These are phyloP conservation scores for Champsocephalus esox DNA, from an alignment of 2,797 vertebrate genomes.

Conservation along the genomic window DNA sequence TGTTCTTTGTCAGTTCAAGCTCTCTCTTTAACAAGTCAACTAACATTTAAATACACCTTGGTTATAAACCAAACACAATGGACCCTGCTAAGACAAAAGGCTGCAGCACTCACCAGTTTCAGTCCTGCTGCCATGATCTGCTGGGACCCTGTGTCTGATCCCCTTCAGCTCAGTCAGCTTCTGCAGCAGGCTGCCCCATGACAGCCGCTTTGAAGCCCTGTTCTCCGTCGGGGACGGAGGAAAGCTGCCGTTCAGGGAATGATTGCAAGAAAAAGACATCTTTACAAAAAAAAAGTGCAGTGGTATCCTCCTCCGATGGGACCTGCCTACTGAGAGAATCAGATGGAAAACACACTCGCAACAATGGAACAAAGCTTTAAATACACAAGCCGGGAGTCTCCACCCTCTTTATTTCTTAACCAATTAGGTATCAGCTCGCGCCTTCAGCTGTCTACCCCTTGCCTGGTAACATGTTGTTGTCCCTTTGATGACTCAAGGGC, in stretches of 20 bases:
- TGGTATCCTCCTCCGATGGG: not conserved
- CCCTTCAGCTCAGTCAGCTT: slow-evolving; percentile 85
- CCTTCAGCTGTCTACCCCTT: slow-evolving; percentile 39
- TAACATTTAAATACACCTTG: not conserved
- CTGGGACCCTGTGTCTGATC: slow-evolving; percentile 72
- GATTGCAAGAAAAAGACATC: slow-evolving; percentile 68
- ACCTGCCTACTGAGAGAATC: slow-evolving; percentile 35
- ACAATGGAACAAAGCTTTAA: slow-evolving; percentile 79
- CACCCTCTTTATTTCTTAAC: slow-evolving; percentile 58
- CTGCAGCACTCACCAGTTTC: slow-evolving; percentile 65
- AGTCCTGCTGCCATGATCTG: slow-evolving; percentile 66
- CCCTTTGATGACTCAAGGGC: slow-evolving; percentile 29
- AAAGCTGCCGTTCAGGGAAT: slow-evolving; percentile 72
- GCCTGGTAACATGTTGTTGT: slow-evolving; percentile 63
- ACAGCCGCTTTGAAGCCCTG: slow-evolving; percentile 70
- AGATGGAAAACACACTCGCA: slow-evolving; percentile 61
- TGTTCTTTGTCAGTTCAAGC: slow-evolving; percentile 4
- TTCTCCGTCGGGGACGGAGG: slow-evolving; percentile 74
- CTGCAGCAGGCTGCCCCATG: slow-evolving; percentile 84
- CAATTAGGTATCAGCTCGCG: slow-evolving; percentile 71
- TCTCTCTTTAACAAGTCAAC: not conserved
- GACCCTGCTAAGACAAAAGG: slow-evolving; percentile 2
- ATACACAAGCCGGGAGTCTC: slow-evolving; percentile 39
- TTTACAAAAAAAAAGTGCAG: slow-evolving; percentile 40
- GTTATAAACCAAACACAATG: not conserved